Conservation (phyloP, 2,888 invertebrate genomes). For the Rotaria macrura region DNA sequence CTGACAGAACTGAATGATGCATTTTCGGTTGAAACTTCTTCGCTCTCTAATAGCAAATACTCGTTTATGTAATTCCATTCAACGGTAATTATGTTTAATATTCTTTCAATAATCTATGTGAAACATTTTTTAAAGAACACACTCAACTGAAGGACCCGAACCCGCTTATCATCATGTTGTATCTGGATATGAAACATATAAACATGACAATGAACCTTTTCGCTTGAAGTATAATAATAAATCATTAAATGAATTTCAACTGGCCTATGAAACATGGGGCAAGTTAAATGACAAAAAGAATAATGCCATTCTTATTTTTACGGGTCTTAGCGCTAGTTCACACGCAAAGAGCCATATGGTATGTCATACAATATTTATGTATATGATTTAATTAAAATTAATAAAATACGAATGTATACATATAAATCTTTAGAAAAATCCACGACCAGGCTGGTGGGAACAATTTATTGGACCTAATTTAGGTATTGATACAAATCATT, state of each 20-base stretch:
- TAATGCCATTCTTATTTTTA: slow-evolving; percentile 45
- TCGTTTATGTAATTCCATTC: background rate
- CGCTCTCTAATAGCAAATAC: background rate
- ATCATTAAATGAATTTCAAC: slow-evolving; percentile 41
- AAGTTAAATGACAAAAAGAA: slow-evolving; percentile 41
- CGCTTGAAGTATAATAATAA: slow-evolving; percentile 40
- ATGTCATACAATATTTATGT: too few species aligned
- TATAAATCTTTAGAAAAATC: slow-evolving; percentile 40
- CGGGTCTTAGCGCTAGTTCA: slow-evolving; percentile 47
- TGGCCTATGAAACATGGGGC: slow-evolving; percentile 50
- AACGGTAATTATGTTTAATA: background rate
- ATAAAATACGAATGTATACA: background rate
- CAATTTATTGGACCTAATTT: slow-evolving; percentile 48
- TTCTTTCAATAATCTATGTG: background rate
- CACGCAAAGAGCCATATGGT: slow-evolving; percentile 47
- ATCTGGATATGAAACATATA: background rate
- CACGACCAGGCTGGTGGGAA: slow-evolving; percentile 49
- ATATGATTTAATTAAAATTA: background rate
- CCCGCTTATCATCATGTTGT: slow-evolving; percentile 23
- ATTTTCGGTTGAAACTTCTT: background rate
- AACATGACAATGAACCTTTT: slow-evolving; percentile 39
- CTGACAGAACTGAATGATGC: background rate
- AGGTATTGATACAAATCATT: slow-evolving; percentile 47
- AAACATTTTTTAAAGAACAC: background rate
- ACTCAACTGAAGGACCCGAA: slow-evolving; percentile 21